Evolutionary conservation across 2,113 vertebrate genomes (phyloP).

Genomic region (Proterorhinus semilunaris): DNA sequence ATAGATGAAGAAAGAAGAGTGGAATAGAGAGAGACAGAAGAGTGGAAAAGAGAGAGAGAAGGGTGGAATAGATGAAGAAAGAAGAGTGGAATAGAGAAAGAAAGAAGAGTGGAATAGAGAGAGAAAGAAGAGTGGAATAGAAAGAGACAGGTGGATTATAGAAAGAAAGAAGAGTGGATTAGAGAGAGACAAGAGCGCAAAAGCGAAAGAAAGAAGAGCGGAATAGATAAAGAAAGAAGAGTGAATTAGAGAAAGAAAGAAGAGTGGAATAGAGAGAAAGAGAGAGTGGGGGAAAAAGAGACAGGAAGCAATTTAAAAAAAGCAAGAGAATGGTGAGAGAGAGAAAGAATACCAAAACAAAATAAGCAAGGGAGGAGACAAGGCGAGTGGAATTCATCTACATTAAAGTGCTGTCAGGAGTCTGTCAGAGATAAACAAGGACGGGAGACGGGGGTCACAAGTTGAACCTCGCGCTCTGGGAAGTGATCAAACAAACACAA

Average conservation of each 20-base stretch:
- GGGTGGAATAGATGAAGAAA: no score
- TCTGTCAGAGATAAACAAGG: constrained; percentile 1
- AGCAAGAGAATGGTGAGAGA: not conserved
- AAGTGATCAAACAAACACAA: not conserved
- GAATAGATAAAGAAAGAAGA: no score
- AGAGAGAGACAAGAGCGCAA: not conserved
- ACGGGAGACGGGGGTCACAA: not conserved
- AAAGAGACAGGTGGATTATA: no score
- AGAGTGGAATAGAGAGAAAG: not conserved
- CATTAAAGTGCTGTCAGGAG: not conserved
- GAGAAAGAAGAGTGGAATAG: no score
- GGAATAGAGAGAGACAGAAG: not conserved
- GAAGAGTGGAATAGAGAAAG: not conserved
- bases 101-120: no score
- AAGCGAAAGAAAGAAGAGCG: no score
- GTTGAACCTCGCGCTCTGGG: not conserved
- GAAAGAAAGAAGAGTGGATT: not conserved
- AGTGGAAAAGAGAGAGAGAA: not conserved
- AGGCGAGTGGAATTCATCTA: not conserved
- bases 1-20: no score
- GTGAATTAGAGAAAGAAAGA: not conserved
- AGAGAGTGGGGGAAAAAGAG: not conserved
- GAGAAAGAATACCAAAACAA: not conserved
- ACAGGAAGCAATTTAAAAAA: not conserved
- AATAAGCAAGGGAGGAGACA: not conserved